Base-by-base conservation (phyloP, 2,888 invertebrate species). In the Mesoligia furuncula region DNA sequence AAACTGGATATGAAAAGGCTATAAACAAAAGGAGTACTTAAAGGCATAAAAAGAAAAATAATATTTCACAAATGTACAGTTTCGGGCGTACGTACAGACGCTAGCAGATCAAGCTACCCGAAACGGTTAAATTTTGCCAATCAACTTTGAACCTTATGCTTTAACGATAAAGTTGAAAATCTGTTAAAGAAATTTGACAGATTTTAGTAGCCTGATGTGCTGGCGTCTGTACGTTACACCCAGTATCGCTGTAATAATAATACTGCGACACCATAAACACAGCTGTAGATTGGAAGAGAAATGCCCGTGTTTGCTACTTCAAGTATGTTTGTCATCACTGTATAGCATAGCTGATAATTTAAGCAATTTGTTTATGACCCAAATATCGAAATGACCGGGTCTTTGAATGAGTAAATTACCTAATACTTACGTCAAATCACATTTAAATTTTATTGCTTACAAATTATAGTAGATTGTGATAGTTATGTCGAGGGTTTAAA, bases 361-460 rank as follows among this genome's bases (percentile, higher is more conserved):
- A 9, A 0, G 11, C 24, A 31, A 17, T 59, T 59, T 68, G 1
- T n/a, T 9, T 17, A 20, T n/a, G 36, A n/a, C 8, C n/a, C 11
- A 51, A 76, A 71, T 36, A 45, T 59, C 42, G 8, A 67, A 83
- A 62, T 67, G 13, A 17, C 3, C 0, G 5, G 2, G 0, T 62
- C 17, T n/a, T n/a, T 68, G 24, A 70, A 42, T 36, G 11, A 54
- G 7, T 1, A 59, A 83, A 57, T 70, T 27, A 62, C 24, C 31
- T 15, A 27, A 48, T 51, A 79, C 27, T 69, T 65, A 48, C 39
- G 13, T 57, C 0, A 66, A 62, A 69, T 36, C 9, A 51, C 31
- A 77, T 81, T 74, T 66, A 62, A 13, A 70, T 85, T 39, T 66
- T n/a, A 54, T 73, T 62, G 27, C 59, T 61, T 59, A 15, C 1